Conservation (phyloP, 2,113 vertebrate genomes). For the Psittacula cyanocephala region DNA sequence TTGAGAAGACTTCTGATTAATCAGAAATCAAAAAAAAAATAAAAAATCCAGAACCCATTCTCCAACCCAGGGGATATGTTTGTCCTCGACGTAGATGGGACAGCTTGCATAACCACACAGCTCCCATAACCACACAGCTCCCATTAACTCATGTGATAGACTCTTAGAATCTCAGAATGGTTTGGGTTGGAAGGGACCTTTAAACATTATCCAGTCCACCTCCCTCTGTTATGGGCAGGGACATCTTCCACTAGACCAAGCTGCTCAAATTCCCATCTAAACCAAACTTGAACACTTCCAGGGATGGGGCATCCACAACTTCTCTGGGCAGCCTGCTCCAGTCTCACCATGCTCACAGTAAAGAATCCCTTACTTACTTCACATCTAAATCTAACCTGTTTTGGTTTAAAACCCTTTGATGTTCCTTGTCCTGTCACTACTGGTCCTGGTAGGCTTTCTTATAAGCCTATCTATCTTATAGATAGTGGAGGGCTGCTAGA, state of each 20-base stretch:
- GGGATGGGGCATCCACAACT: not conserved
- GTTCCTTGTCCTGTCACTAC: not conserved
- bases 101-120: not conserved
- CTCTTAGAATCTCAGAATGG: not conserved
- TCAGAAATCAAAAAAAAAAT: not conserved
- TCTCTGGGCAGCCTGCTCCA: not conserved
- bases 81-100: not conserved
- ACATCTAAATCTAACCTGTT: not conserved
- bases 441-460: not conserved
- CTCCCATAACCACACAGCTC: not conserved
- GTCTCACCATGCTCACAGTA: not conserved
- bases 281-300: not conserved
- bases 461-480: not conserved
- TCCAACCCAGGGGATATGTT: not conserved
- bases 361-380: not conserved
- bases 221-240: accelerated
- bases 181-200: not conserved
- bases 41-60: not conserved
- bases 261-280: not conserved
- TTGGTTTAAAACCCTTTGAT: not conserved
- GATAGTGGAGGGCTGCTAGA: not conserved
- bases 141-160: not conserved
- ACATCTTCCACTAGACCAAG: not conserved
- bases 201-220: not conserved
- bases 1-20: not conserved